Evolutionary conservation across 2,113 vertebrate species (phyloP).

Genomic region (Forbesichthys agassizii): DNA sequence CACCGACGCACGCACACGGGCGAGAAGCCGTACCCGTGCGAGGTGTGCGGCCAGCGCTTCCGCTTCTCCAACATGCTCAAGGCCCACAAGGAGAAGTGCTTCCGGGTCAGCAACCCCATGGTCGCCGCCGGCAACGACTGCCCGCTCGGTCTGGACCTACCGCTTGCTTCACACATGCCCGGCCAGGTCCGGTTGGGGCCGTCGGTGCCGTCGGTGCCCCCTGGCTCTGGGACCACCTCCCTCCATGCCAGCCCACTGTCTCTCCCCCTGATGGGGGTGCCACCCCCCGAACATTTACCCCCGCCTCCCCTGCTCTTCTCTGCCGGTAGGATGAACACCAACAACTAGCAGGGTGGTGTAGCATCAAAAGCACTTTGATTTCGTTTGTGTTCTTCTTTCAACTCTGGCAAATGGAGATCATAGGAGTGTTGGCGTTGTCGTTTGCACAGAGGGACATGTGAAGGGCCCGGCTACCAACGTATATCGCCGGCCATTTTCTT

Average conservation of each 20-base stretch:
- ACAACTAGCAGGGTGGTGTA: conserved; percentile 67
- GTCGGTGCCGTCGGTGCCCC: conserved; percentile 34
- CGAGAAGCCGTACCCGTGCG: conserved; percentile 96
- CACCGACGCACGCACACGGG: conserved; percentile 96
- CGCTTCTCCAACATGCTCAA: conserved; percentile 99
- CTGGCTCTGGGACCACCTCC: conserved; percentile 53
- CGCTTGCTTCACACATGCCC: conserved; percentile 55
- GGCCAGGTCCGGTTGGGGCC: conserved; percentile 41
- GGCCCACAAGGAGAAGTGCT: conserved; percentile 96
- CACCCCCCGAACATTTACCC: conserved; percentile 76
- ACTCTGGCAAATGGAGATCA: conserved; percentile 29
- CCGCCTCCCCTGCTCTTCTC: conserved; percentile 84
- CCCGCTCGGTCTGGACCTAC: conserved; percentile 53
- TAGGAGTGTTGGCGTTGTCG: conserved; percentile 34
- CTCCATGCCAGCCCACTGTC: conserved; percentile 55
- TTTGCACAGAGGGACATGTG: conserved; percentile 25
- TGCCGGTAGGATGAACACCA: conserved; percentile 83
- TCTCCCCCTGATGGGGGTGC: conserved; percentile 75
- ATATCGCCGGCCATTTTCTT: not conserved
- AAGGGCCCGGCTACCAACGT: not conserved
- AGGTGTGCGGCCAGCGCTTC: conserved; percentile 94
- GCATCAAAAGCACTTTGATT: conserved; percentile 59
- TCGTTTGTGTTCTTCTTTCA: conserved; percentile 29
- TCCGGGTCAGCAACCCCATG: conserved; percentile 85
- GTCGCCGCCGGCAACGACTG: conserved; percentile 65